These are phyloP conservation scores for Strigamia crassipes DNA, from an alignment of 2,888 invertebrate genomes.

Conservation along the genomic window DNA sequence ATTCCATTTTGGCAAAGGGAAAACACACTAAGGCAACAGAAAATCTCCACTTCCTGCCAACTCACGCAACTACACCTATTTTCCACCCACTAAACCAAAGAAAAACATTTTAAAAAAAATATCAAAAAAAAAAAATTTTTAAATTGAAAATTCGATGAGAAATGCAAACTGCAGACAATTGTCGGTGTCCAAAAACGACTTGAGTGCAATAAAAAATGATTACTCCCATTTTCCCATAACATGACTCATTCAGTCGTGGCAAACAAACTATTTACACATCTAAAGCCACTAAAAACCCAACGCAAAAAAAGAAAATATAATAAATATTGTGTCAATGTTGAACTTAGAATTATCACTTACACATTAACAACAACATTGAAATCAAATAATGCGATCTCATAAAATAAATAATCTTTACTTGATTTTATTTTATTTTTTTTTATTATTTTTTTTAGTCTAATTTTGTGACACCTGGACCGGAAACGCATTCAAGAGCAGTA, in stretches of 20 bases:
- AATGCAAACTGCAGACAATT: too few species aligned
- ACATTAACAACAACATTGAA: not conserved
- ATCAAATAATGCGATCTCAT: not conserved
- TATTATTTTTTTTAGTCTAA: conserved; percentile 84
- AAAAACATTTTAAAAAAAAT: not conserved
- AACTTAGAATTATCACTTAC: not conserved
- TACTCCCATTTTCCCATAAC: not conserved
- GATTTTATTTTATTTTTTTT: conserved; percentile 56
- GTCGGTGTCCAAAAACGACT: too few species aligned
- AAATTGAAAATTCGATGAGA: too few species aligned
- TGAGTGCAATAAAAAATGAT: not conserved
- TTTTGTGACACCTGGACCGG: conserved; percentile 62
- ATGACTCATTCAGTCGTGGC: not conserved
- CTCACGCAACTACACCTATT: not conserved
- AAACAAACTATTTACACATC: not conserved
- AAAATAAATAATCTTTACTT: too few species aligned
- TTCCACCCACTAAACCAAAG: not conserved
- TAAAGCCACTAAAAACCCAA: not conserved
- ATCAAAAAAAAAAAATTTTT: not conserved
- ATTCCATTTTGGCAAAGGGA: not conserved
- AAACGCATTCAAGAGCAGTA: conserved; percentile 70
- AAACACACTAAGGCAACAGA: not conserved
- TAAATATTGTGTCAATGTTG: not conserved
- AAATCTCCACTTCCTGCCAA: not conserved
- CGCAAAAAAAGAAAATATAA: too few species aligned